Evolutionary conservation across 2,113 vertebrate genomes (phyloP), one percentile per base, ranked within the genome.

Genomic region (Sula dactylatra): DNA sequence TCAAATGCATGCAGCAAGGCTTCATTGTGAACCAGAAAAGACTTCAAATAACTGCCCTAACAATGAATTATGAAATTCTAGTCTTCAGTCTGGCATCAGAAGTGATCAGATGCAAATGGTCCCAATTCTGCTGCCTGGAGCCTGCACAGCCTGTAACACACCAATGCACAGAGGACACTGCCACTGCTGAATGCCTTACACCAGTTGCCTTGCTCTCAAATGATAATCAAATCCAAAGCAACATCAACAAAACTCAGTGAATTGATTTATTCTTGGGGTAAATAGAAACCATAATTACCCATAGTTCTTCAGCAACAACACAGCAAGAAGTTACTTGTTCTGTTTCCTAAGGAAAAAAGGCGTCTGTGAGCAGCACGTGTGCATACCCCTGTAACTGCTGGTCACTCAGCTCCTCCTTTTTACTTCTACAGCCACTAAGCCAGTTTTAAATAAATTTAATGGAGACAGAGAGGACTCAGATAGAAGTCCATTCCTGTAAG

Each of bases 21-120:
- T 97, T 90, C 92, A 92, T 40, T 84, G 42, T 86, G 76, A 97
- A 97, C 38, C 83, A 90, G 71, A 71, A 91, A 94, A 94, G 44
- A 93, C 79, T 92, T 77, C 64, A 95, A 93, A n/a, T 87, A 96
- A 88, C 59, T 77, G 45, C n/a, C 72, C 38, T 73, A 91, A 95
- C 18, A 79, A 54, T 36, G 84, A 95, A 93, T 95, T 91, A 85
- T 61, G 49, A 92, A 94, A 95, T 86, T 95, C 66, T 94, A 88
- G 87, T 96, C 61, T 72, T 96, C 82, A 92, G 83, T 90, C 69
- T 85, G 86, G 40, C 44, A 88, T 83, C 82, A 82, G 73, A 90
- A 96, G 32, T 5, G 13, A 90, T 94, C 78, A 45, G 8, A 22
- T 85, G 58, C 79, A 91, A 50, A 78, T 22, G n/a, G 56, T 31